A percentile compares a stretch with the other conserved stretches of the same genome.
Conservation (phyloP, 2,113 vertebrate species). For the Podiceps cristatus region DNA sequence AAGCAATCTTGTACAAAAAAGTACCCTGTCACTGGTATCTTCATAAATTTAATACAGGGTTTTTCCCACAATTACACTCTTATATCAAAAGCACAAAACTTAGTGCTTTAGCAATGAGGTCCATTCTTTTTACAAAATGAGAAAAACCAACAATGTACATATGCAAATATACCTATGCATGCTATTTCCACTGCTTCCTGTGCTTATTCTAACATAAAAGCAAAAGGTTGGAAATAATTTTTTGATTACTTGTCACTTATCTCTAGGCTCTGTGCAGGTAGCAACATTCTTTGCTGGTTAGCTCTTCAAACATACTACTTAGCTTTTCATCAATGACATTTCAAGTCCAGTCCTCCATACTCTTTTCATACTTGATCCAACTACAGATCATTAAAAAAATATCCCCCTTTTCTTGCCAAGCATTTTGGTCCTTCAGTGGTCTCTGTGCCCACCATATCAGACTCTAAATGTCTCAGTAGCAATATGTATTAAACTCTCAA, state of each 20-base stretch:
- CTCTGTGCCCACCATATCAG: neutral
- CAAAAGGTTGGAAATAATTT: neutral
- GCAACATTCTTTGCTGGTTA: neutral
- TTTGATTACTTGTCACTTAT: neutral
- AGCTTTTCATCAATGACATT: neutral
- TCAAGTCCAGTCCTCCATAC: neutral
- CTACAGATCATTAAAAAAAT: neutral
- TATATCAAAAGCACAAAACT: neutral
- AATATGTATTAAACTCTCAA: neutral
- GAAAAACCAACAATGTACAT: neutral
- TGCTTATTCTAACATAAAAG: neutral
- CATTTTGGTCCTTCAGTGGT: neutral
- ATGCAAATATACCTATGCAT: neutral
- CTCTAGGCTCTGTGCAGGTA: neutral
- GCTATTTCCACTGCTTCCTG: neutral
- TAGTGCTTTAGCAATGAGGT: neutral
- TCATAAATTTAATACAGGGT: neutral
- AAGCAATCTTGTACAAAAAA: neutral
- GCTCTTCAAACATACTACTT: neutral
- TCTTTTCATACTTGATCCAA: neutral
- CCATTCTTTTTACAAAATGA: neutral
- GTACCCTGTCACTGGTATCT: neutral
- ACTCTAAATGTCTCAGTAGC: neutral
- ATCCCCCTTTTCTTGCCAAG: neutral
- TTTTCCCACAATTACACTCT: neutral